These are phyloP conservation scores for Ophion slaviceki DNA, from an alignment of 2,888 invertebrate genomes.

Conservation along the genomic window DNA sequence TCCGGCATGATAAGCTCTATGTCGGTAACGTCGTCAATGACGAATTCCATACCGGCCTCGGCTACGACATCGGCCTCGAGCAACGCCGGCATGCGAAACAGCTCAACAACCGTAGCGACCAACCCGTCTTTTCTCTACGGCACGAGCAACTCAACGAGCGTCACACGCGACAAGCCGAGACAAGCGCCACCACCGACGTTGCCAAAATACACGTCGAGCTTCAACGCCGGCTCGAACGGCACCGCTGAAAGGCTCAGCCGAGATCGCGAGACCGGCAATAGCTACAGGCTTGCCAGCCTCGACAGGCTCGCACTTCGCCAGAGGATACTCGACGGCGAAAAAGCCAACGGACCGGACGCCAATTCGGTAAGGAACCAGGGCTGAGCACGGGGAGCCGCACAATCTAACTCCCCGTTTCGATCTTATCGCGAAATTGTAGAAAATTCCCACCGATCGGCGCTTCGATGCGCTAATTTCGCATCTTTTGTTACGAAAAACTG, in stretches of 20 bases:
- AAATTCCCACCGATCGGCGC: no score
- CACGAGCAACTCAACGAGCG: conserved; percentile 75
- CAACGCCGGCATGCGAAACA: conserved; percentile 54
- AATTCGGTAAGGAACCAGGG: conserved; percentile 79
- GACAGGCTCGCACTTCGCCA: conserved; percentile 93
- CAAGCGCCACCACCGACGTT: conserved; percentile 92
- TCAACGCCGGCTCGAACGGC: conserved; percentile 89
- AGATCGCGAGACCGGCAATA: conserved; percentile 89
- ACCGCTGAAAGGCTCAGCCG: conserved; percentile 86
- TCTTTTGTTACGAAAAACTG: no score
- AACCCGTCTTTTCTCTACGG: conserved; percentile 81
- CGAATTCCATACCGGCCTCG: conserved; percentile 65
- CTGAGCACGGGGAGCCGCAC: neutral
- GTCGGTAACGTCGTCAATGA: conserved; percentile 62
- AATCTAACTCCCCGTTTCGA: neutral
- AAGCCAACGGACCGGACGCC: conserved; percentile 82
- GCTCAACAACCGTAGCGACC: conserved; percentile 73
- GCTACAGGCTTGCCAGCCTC: conserved; percentile 91
- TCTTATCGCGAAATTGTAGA: no score
- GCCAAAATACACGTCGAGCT: conserved; percentile 92
- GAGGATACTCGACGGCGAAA: conserved; percentile 91
- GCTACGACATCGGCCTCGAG: conserved; percentile 69
- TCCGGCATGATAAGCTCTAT: conserved; percentile 70
- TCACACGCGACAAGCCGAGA: conserved; percentile 82
- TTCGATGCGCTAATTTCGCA: no score